A percentile compares a stretch with the other conserved stretches of the same genome.
These are phyloP conservation scores for Ondatra zibethicus DNA, from an alignment of 2,113 vertebrate species.

Conservation along the genomic window DNA sequence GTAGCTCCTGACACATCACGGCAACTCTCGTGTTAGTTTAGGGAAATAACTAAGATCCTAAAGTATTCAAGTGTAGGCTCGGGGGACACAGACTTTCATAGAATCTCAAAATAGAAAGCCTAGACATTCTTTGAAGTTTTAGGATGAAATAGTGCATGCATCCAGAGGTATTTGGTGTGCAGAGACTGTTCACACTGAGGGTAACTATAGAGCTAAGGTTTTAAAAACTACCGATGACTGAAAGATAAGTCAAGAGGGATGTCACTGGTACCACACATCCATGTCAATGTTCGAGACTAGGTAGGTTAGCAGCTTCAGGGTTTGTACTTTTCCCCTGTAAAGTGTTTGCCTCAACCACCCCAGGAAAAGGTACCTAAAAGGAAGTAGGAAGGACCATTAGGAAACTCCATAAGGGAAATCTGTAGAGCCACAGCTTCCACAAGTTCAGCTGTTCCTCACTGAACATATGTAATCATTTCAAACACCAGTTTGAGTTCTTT, in stretches of 20 bases:
- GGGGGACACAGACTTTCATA: background rate
- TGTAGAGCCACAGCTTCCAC: background rate
- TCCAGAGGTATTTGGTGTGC: constrained; percentile 34
- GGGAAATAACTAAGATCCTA: constrained; percentile 37
- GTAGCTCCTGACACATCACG: background rate
- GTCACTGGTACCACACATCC: background rate
- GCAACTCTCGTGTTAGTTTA: constrained; percentile 22
- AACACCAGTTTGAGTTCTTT: background rate
- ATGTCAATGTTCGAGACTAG: background rate
- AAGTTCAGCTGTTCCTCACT: background rate
- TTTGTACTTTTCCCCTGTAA: background rate
- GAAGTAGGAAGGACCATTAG: background rate
- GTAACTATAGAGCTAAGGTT: constrained; percentile 47
- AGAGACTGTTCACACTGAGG: constrained; percentile 40
- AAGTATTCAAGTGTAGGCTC: constrained; percentile 10
- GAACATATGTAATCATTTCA: background rate
- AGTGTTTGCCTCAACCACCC: background rate
- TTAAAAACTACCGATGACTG: constrained; percentile 11
- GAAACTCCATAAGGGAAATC: background rate
- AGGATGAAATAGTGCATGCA: constrained; percentile 36
- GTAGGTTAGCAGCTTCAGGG: background rate
- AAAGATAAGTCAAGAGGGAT: background rate
- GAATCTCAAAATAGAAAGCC: constrained; percentile 58
- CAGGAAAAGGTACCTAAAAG: background rate
- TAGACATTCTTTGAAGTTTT: constrained; percentile 61